Evolutionary conservation across 2,797 vertebrate species (phyloP).

Genomic region (Cirrhinus mrigala): DNA sequence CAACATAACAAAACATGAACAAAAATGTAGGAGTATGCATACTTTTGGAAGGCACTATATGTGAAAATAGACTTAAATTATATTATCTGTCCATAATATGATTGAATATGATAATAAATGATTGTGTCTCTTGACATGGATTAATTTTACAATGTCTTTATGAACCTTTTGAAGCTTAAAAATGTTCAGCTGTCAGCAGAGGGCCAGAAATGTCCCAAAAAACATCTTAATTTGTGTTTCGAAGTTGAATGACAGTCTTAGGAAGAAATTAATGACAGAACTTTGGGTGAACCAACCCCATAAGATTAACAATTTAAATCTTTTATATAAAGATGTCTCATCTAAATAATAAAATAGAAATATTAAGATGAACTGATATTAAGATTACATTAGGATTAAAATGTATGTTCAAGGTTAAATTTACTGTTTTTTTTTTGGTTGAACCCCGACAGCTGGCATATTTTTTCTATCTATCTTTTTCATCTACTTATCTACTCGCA

Average conservation of each 20-base stretch:
- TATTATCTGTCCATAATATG: background rate
- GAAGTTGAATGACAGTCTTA: too few species aligned
- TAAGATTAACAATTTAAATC: background rate
- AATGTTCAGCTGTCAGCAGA: background rate
- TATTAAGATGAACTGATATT: background rate
- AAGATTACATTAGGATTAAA: background rate
- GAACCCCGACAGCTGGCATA: background rate
- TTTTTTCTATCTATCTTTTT: background rate
- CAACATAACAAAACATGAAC: too few species aligned
- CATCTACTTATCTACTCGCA: background rate
- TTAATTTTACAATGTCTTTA: background rate
- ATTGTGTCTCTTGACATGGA: background rate
- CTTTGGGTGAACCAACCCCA: background rate
- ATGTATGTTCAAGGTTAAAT: background rate
- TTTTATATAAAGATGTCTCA: background rate
- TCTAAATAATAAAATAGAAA: background rate
- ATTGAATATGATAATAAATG: background rate
- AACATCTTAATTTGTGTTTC: background rate
- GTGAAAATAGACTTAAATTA: background rate
- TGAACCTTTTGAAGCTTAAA: background rate
- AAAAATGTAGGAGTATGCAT: too few species aligned
- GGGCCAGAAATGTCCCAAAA: background rate
- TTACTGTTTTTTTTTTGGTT: background rate
- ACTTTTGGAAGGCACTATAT: too few species aligned
- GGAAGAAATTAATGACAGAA: background rate